These are phyloP conservation scores for Brachylomia viminalis DNA, from an alignment of 2,888 invertebrate genomes.

Conservation along the genomic window DNA sequence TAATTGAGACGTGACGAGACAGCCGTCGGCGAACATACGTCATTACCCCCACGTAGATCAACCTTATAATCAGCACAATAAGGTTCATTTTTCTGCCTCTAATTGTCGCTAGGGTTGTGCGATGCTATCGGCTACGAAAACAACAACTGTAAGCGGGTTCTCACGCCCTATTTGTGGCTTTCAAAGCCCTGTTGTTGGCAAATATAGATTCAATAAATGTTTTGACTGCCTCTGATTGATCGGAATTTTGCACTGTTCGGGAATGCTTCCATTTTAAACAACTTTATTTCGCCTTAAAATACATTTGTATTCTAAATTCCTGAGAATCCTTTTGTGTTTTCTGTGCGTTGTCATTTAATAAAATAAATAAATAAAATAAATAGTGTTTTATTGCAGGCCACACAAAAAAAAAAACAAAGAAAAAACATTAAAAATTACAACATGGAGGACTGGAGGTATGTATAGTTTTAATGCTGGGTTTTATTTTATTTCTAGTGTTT, in stretches of 20 bases:
- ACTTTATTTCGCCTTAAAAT: slow-evolving; percentile 34
- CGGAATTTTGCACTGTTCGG: slow-evolving; percentile 35
- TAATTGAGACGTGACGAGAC: slow-evolving; percentile 82
- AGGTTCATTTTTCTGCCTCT: slow-evolving; percentile 67
- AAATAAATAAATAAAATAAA: too few species aligned
- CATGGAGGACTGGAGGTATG: too few species aligned
- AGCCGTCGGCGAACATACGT: slow-evolving; percentile 63
- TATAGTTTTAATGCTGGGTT: too few species aligned
- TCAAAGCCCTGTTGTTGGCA: slow-evolving; percentile 74
- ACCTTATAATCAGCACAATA: slow-evolving; percentile 66
- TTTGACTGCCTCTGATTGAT: slow-evolving; percentile 70
- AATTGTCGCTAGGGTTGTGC: slow-evolving; percentile 65
- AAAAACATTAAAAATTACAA: too few species aligned
- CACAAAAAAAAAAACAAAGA: too few species aligned
- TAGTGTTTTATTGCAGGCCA: too few species aligned
- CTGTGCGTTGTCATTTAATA: slow-evolving; percentile 24
- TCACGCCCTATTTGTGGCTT: slow-evolving; percentile 82
- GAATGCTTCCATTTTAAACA: slow-evolving; percentile 27
- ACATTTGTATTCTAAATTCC: slow-evolving; percentile 15
- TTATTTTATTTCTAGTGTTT: slow-evolving; percentile 25
- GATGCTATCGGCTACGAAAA: slow-evolving; percentile 72
- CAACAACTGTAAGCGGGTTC: slow-evolving; percentile 79
- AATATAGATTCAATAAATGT: slow-evolving; percentile 74
- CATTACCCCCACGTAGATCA: too few species aligned
- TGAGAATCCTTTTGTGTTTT: slow-evolving; percentile 30